phyloP scores from a whole-genome alignment of 2,113 vertebrate species.

The Hyperopisus bebe region DNA sequence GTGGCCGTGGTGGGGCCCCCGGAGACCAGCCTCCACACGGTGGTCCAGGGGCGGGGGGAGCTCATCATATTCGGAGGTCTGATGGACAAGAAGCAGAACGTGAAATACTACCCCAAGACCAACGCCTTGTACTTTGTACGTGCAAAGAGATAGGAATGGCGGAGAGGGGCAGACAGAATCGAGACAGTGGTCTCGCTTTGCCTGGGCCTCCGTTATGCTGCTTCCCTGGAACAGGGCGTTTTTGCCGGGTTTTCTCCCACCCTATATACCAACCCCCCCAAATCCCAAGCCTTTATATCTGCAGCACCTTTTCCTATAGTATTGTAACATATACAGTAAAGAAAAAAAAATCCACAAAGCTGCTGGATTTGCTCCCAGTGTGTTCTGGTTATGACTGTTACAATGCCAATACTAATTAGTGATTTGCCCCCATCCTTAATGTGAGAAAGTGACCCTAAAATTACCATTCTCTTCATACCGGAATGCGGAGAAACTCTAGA shows the following conservation, averaged over 20 bases:
- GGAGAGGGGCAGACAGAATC: background rate
- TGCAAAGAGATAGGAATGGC: constrained; percentile 80
- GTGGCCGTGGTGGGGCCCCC: constrained; percentile 83
- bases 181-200: background rate
- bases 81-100: constrained; percentile 99
- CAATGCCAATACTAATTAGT: background rate
- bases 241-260: background rate
- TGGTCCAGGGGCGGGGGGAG: constrained; percentile 91
- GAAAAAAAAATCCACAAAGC: background rate
- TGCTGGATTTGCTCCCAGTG: background rate
- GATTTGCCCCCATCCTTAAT: background rate
- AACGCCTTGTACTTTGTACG: constrained; percentile 99
- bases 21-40: constrained; percentile 94
- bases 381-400: constrained; percentile 1
- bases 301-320: background rate
- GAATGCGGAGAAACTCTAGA: background rate
- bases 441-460: background rate
- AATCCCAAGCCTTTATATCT: background rate
- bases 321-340: background rate
- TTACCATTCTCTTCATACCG: background rate
- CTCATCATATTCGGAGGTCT: constrained; percentile 95
- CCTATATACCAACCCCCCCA: background rate
- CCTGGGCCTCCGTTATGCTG: background rate
- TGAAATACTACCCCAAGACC: constrained; percentile 98
- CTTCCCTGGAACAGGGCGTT: background rate